Base-by-base conservation (phyloP, 2,797 vertebrate genomes). In the Muscicapa comitata region DNA sequence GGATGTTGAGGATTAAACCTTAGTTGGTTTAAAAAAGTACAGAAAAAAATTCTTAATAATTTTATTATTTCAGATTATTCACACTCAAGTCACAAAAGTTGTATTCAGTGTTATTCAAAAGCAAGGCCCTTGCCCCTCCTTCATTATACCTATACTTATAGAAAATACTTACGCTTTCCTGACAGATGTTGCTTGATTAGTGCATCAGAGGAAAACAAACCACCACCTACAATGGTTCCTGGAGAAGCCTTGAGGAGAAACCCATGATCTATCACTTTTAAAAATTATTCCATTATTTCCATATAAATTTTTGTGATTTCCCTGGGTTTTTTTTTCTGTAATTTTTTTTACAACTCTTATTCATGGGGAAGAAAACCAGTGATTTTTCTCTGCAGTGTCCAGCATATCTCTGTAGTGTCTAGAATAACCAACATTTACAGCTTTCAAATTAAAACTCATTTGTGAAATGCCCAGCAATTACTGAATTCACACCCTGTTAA, bases 111-210 rank as follows among this genome's bases (percentile, higher is more conserved):
- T 76, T 58, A 87, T 17, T 55, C 25, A 75, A 93, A 90, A 88
- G 8, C 16, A 61, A 87, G 74, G 54, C 42, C 50, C 48, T 76
- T 55, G 50, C 37, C 78, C 81, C 57, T 91, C 61, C 43, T 91
- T 75, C 65, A 48, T 79, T 33, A 71, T 2, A 7, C 70, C 96
- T 97, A 68, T n/a, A 86, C 87, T 91, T 88, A 81, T 53, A 51
- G 66, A 93, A 93, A 63, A 96, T 95, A 95, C 96, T 94, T 96
- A 97, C 94, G 85, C 94, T 96, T 95, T 96, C 82, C 95, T 97
- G 94, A 92, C 91, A 97, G 95, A 59, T 88, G 94, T 91, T 94
- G 76, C 95, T 96, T 89, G 94, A 93, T 96, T 93, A 96, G 73
- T 86, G 92, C 89, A 93, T 90, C 94, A 96, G 87, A 95, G 38